Evolutionary conservation across 1,140 invertebrate species (phyloP).

Genomic region (Theocolax elegans): DNA sequence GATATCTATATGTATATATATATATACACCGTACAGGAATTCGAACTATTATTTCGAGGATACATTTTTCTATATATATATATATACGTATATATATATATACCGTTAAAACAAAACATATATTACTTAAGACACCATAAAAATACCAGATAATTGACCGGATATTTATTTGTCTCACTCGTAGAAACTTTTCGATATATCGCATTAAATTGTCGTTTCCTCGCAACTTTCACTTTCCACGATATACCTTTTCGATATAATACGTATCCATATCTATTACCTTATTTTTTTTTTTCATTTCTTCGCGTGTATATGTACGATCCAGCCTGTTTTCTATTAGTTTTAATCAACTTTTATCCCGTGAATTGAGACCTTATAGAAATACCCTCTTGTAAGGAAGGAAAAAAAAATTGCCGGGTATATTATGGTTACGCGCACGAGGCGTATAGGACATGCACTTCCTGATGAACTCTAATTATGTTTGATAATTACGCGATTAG

Average conservation of each 20-base stretch:
- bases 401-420: conserved; percentile 1
- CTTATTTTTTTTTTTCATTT: conserved; percentile 4
- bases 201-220: conserved; percentile 13
- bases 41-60: no score
- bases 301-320: neutral
- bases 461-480: conserved; percentile 10
- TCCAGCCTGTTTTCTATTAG: neutral
- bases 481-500: conserved; percentile 11
- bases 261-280: neutral
- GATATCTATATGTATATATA: no score
- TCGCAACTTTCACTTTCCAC: conserved; percentile 21
- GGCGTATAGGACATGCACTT: neutral
- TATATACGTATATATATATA: no score
- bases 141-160: neutral
- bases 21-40: no score
- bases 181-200: neutral
- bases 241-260: neutral
- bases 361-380: neutral
- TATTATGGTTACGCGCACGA: neutral
- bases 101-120: no score
- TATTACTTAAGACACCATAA: no score
- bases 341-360: neutral
- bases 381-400: neutral
- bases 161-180: neutral
- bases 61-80: no score